A percentile compares a stretch with the other conserved stretches of the same genome.
Conservation (phyloP, 92 coral and sea anemone genomes). For the Blastomussa wellsi region DNA sequence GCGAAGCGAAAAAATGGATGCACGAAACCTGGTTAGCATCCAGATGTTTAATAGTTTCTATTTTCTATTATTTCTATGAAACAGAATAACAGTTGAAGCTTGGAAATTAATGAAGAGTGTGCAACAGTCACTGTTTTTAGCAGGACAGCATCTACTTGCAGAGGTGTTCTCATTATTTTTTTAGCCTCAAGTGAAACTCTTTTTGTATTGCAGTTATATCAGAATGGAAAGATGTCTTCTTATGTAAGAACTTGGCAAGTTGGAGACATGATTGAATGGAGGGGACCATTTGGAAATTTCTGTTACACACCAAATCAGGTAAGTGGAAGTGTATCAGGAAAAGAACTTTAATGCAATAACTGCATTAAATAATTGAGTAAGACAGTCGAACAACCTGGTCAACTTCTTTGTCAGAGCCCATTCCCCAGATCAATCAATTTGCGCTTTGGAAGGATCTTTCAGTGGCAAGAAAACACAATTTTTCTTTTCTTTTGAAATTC, state of each 20-base stretch:
- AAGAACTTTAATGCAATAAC: neutral
- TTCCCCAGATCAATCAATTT: no score
- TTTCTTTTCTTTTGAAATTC: no score
- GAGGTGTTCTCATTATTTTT: neutral
- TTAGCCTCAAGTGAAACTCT: neutral
- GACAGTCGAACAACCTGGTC: neutral
- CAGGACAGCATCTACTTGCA: neutral
- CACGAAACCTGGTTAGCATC: no score
- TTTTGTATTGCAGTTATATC: slow-evolving; percentile 50
- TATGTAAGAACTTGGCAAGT: slow-evolving; percentile 69
- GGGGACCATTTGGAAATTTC: slow-evolving; percentile 84
- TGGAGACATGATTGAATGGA: slow-evolving; percentile 77
- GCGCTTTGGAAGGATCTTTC: neutral
- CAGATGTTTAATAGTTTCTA: neutral
- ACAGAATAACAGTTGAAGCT: no score
- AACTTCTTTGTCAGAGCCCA: no score
- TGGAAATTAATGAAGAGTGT: neutral
- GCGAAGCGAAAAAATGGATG: no score
- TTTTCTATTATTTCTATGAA: no score
- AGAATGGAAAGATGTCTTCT: slow-evolving; percentile 74
- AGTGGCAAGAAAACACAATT: no score
- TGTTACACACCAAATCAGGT: slow-evolving; percentile 78
- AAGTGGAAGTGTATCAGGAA: neutral
- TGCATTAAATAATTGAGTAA: neutral
- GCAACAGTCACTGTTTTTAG: neutral